A percentile compares a stretch with the other conserved stretches of the same genome.
Evolutionary conservation across 2,797 vertebrate species (phyloP).

Genomic region (Ptychobarbus kaznakovi): DNA sequence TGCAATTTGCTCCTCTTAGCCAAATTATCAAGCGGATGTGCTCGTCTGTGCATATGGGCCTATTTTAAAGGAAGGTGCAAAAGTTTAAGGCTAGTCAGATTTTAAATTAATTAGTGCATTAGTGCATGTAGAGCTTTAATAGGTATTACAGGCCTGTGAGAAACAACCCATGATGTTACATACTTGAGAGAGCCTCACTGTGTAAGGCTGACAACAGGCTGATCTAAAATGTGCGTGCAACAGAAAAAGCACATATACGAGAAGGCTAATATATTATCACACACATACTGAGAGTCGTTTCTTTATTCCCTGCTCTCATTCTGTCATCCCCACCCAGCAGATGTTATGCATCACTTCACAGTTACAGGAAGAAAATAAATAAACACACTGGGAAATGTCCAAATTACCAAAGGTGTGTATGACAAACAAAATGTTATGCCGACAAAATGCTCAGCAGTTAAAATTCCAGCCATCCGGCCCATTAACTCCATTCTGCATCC

Average conservation of each 20-base stretch:
- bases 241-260: background rate
- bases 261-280: conserved; percentile 3
- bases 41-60: background rate
- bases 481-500: conserved; percentile 27
- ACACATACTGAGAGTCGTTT: conserved; percentile 12
- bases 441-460: background rate
- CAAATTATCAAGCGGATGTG: conserved; percentile 4
- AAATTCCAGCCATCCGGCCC: background rate
- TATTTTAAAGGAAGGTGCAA: conserved; percentile 10
- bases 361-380: conserved; percentile 6
- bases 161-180: conserved; percentile 17
- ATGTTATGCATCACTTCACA: conserved; percentile 43
- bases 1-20: conserved; percentile 19
- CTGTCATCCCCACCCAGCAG: conserved; percentile 30
- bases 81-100: conserved; percentile 13
- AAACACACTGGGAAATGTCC: conserved; percentile 30
- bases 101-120: conserved; percentile 6
- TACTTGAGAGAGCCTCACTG: background rate
- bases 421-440: conserved; percentile 2
- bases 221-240: background rate
- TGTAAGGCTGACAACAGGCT: background rate
- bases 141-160: background rate
- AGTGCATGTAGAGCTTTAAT: conserved; percentile 8
- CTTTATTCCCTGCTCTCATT: conserved; percentile 47
- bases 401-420: conserved; percentile 18